These are phyloP conservation scores for Acronicta leporina DNA, from an alignment of 2,888 invertebrate genomes.

Conservation along the genomic window DNA sequence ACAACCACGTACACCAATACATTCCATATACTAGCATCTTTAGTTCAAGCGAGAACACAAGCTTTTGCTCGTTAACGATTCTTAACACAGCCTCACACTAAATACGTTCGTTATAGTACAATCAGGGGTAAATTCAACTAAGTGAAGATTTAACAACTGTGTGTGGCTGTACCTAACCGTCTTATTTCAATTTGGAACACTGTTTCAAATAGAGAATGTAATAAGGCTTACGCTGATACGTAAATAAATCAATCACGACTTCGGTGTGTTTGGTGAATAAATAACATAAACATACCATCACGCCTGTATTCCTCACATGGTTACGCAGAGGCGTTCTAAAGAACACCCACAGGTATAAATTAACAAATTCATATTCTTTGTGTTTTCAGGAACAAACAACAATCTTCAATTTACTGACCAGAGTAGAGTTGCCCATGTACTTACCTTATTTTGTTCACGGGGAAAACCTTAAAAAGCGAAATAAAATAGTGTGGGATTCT, in stretches of 20 bases:
- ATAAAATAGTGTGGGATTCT: too few species aligned
- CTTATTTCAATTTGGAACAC: constrained; percentile 45
- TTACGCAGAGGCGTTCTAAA: too few species aligned
- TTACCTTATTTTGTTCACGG: too few species aligned
- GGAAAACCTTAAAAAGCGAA: too few species aligned
- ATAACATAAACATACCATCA: too few species aligned
- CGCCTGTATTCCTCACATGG: too few species aligned
- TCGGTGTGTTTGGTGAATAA: neutral
- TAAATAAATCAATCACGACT: constrained; percentile 25
- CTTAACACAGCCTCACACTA: constrained; percentile 34
- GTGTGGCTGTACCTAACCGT: constrained; percentile 33
- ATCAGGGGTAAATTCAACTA: constrained; percentile 36
- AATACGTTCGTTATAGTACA: constrained; percentile 37
- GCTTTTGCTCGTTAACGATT: constrained; percentile 55
- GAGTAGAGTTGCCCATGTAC: too few species aligned
- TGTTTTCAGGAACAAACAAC: too few species aligned
- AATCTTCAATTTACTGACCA: too few species aligned
- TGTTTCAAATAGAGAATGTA: constrained; percentile 10
- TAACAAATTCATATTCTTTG: too few species aligned
- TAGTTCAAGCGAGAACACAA: constrained; percentile 47
- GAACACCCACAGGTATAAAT: too few species aligned
- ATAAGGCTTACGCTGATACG: constrained; percentile 5
- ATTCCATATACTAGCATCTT: constrained; percentile 24
- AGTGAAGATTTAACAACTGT: constrained; percentile 32
- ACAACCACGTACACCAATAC: constrained; percentile 28